Base-by-base conservation (phyloP, 2,888 invertebrate species). In the Pseudococcus viburni region DNA sequence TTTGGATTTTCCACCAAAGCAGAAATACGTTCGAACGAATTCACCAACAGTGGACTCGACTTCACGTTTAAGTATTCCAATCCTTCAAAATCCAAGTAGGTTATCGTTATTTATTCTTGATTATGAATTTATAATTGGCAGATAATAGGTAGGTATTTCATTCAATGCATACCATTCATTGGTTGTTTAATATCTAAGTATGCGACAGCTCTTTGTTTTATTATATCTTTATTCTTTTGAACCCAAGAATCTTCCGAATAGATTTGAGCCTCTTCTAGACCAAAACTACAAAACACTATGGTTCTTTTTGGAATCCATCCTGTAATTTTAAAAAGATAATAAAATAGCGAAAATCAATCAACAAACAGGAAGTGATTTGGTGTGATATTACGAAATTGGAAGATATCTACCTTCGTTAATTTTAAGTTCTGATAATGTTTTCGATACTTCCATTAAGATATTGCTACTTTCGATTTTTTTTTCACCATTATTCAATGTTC, bases 401-500 rank as follows among this genome's bases (percentile, higher is more conserved):
- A 22, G 19, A 64, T 64, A 59, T 1, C 9, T 73, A 22, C 73
- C 73, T 33, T 80, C 77, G 12, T 77, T 77, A 15, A 39, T n/a
- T 85, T 77, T 88, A 4, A 85, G n/a, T 48, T 88, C 85, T 19
- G 88, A 59, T 39, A 88, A 88, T 48, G 73, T 17, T 88, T 85
- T 88, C 19, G 73, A 85, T 7, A 88, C 73, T 46, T 22, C 85
- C 22, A 88, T 42, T 73, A 88, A 51, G 6, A 51, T 26, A 17
- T 55, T 55, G 9, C 46, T 85, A 8, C 55, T 88, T 33, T 39
- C 51, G 11, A n/a, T 17, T 26, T 12, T 68, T 17, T 42, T 77
- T 17, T 85, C 77, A 26, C 19, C 42, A 26, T n/a, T 48, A 12
- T 26, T 22, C 12, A 85, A 73, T 15, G 26, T 51, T 85, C 68